Evolutionary conservation across 2,113 vertebrate genomes (phyloP).

Genomic region (Myocastor coypus): DNA sequence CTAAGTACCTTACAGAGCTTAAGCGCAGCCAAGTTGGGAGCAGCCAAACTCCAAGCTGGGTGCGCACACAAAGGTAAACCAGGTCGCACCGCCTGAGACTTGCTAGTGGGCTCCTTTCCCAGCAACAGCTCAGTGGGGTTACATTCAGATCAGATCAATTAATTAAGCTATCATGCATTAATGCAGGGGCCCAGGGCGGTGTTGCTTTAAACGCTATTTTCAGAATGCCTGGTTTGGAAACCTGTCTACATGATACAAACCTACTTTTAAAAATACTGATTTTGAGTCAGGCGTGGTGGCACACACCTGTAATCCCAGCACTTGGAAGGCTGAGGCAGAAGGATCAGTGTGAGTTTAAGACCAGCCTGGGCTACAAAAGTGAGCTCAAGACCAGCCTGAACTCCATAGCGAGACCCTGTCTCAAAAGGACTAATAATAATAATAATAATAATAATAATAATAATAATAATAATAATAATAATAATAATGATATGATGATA

Average conservation of each 20-base stretch:
- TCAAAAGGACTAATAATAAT: too few species aligned
- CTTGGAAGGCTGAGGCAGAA: too few species aligned
- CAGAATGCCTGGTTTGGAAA: neutral
- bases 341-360: too few species aligned
- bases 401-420: too few species aligned
- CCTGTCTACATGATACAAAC: neutral
- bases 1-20: neutral
- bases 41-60: neutral
- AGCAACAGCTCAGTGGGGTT: neutral
- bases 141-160: neutral
- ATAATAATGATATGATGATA: too few species aligned
- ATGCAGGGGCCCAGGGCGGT: neutral
- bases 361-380: too few species aligned
- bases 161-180: neutral
- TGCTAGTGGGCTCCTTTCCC: neutral
- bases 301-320: too few species aligned
- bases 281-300: neutral
- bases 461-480: too few species aligned
- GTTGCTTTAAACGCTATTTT: conserved; percentile 31
- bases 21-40: neutral
- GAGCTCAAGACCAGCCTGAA: too few species aligned
- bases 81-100: neutral
- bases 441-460: too few species aligned
- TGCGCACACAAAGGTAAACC: neutral
- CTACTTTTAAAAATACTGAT: neutral